Base-by-base conservation (phyloP, 2,797 vertebrate species). In the Glossophaga mutica region DNA sequence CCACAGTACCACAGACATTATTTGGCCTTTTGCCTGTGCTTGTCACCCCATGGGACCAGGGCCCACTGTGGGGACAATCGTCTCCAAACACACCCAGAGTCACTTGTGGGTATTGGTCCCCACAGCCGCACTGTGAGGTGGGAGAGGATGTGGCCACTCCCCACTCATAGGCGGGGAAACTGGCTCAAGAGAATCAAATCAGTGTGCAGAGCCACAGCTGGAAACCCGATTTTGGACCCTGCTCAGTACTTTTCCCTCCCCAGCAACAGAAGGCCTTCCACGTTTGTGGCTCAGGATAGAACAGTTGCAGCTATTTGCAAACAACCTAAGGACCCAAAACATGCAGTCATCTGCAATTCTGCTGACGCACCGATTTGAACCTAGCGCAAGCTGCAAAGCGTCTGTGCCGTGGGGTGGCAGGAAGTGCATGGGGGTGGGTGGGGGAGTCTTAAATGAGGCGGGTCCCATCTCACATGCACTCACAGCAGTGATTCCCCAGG, bases 351-450 rank as follows among this genome's bases (percentile, higher is more conserved):
- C 57, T 83, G 94, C 84, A 76, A 12, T 90, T 84, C 59, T 74
- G 93, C 95, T 90, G 94, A 95, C 59, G 85, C 90, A 76, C 62
- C 57, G 11, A 39, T 34, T 2, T 74, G 68, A 74, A 67, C 0
- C 9, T 21, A 93, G 97, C 77, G 2, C 97, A 96, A 96, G 96
- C 97, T 52, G 96, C 96, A 32, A 92, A 97, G 97, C 97, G 14
- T 55, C 15, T 79, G 32, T 11, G 18, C 29, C 0, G 78, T 67
- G 87, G 87, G 32, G 6, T 74, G 48, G 70, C 92, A 50, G 9
- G 71, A 26, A 71, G 91, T 48, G 77, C 26, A 76, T 42, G 2
- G 57, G 46, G 24, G 57, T 6, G 82, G 57, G 62, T 19, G 37
- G 44, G 89, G 96, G 93, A 26, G 5, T 87, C 67, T 9, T 79